Evolutionary conservation across 1,140 invertebrate species (phyloP), one percentile per base, ranked within the genome.

Genomic region (Forficula auricularia): DNA sequence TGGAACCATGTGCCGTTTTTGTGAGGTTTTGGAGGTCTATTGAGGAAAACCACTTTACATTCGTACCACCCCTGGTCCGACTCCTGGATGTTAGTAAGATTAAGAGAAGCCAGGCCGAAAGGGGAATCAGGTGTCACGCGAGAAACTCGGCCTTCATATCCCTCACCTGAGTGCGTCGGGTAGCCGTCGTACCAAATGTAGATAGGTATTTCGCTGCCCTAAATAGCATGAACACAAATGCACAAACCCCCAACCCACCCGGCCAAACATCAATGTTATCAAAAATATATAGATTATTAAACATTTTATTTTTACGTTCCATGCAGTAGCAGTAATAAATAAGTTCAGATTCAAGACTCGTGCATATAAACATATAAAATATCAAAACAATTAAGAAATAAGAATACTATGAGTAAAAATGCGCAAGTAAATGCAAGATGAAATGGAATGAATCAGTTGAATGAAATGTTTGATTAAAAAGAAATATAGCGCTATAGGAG

Each of bases 151-250:
- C 83, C 86, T 59, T 89, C 82, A 65, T 90, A 94, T 27, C 83
- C 85, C 54, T 87, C 82, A 50, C 82, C 87, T 55, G 81, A 84
- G 68, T 94, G 89, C 40, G 88, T 87, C 49, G 87, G 87, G 63
- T 94, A 94, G 58, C 84, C 87, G 65, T 91, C 86, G 72, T 92
- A 94, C 87, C 87, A 92, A 64, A 92, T 92, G 70, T 89, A 92
- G 62, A 92, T 89, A 50, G 88, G 86, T 65, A 89, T 82, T 66
- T 89, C 85, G 70, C 82, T 75, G 60, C 82, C 83, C 83, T 87
- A 72, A 59, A 42, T 34, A 49, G 33, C 20, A 49, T 42, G 12
- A n/a, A 45, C 19, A 41, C 7, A 16, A 44, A 44, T n/a, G 18
- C 34, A 36, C 34, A 36, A 36, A 36, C 34, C 13, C 22, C 22